Percentiles rank a stretch among this genome's conserved stretches.
These are phyloP conservation scores for Lepilemur septentrionalis DNA, from an alignment of 2,797 vertebrate species.

Conservation along the genomic window DNA sequence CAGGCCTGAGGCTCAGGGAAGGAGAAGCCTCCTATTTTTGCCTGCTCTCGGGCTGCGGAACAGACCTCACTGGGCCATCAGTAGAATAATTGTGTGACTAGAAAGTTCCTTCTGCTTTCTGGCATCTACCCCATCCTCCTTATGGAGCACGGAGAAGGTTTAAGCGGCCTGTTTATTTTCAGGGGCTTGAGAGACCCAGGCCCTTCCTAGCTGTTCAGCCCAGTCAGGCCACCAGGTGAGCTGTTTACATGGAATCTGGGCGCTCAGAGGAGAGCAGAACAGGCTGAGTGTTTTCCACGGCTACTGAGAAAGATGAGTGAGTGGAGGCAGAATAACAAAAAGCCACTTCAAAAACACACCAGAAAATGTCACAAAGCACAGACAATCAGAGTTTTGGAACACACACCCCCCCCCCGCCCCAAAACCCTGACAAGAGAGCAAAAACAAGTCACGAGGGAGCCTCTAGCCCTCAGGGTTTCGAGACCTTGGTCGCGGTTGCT, in stretches of 20 bases:
- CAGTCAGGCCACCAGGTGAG: background rate
- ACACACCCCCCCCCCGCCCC: background rate
- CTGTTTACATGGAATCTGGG: slow-evolving; percentile 64
- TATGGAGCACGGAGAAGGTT: background rate
- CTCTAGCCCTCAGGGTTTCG: slow-evolving; percentile 49
- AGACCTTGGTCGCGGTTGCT: slow-evolving; percentile 57
- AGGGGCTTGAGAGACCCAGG: background rate
- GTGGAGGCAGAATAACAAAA: slow-evolving; percentile 62
- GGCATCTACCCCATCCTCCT: background rate
- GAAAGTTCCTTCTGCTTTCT: slow-evolving; percentile 60
- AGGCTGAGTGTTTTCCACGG: slow-evolving; percentile 64
- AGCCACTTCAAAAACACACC: slow-evolving; percentile 86
- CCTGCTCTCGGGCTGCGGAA: background rate
- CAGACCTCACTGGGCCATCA: background rate
- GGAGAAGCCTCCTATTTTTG: background rate
- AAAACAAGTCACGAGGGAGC: slow-evolving; percentile 78
- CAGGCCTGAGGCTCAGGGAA: background rate
- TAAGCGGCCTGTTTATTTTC: background rate
- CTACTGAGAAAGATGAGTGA: slow-evolving; percentile 51
- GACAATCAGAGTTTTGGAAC: slow-evolving; percentile 58
- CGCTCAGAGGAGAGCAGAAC: background rate
- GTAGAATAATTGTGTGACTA: background rate
- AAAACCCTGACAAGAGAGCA: slow-evolving; percentile 55
- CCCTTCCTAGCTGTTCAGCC: background rate
- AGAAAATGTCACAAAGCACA: slow-evolving; percentile 71